These are phyloP conservation scores for Coremacera marginata DNA, from an alignment of 2,888 invertebrate species.

Conservation along the genomic window DNA sequence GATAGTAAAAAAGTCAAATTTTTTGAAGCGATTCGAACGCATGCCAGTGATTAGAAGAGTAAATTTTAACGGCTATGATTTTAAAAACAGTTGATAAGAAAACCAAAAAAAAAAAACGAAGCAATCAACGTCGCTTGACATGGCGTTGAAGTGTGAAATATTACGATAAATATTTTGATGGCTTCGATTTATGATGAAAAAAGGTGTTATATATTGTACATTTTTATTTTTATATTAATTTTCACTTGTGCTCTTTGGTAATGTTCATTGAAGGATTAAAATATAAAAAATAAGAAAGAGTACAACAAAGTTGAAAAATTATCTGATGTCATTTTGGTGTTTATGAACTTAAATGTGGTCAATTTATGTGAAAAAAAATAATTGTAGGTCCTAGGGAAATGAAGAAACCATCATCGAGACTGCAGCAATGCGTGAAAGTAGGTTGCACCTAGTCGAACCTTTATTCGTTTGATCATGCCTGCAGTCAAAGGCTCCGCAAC, in stretches of 20 bases:
- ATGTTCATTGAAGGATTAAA: background rate
- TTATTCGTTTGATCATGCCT: slow-evolving; percentile 12
- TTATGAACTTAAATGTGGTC: slow-evolving; percentile 11
- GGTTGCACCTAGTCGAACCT: slow-evolving; percentile 32
- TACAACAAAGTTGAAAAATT: background rate
- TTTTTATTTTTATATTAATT: background rate
- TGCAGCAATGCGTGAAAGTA: slow-evolving; percentile 44
- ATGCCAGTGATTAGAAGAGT: slow-evolving; percentile 39
- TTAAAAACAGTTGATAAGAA: background rate
- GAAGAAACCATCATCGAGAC: slow-evolving; percentile 30
- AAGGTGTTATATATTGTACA: too few relatives aligned
- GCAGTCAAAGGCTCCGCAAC: background rate
- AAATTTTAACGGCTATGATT: slow-evolving; percentile 39
- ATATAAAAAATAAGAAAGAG: too few relatives aligned
- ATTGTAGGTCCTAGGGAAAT: background rate
- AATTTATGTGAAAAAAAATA: background rate
- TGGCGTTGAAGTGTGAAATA: background rate
- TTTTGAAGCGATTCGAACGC: slow-evolving; percentile 4
- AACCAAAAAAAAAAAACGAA: background rate
- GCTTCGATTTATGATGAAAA: background rate
- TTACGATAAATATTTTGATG: too few relatives aligned
- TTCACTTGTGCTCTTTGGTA: background rate
- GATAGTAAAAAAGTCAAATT: background rate
- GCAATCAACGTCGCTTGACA: background rate
- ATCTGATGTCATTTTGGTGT: background rate